Base-by-base conservation (phyloP, 2,113 vertebrate genomes). In the Prolemur simus region DNA sequence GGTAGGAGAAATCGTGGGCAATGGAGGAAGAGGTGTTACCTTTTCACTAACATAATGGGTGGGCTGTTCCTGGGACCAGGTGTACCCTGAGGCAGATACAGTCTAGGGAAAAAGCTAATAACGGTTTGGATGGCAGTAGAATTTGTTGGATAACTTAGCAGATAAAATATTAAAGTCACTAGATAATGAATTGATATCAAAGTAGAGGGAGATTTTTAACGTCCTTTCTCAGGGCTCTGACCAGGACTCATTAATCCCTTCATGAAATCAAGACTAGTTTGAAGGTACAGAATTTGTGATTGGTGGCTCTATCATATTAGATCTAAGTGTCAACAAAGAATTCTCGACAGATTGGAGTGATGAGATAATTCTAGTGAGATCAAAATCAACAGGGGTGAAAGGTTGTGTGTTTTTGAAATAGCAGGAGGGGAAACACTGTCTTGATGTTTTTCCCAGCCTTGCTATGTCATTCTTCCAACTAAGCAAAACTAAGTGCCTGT, bases 101-200 rank as follows among this genome's bases (percentile, higher is more conserved):
- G 5, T 74, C 64, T 83, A 47, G 42, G 27, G 81, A 4, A 52
- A 90, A 74, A 81, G 25, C 17, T 37, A 69, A 54, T 9, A 25
- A 49, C 42, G 78, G 23, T 32, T n/a, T 77, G 21, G 58, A 23
- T 60, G n/a, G 32, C 47, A 69, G 49, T 27, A 47, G 39, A 83
- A 56, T 78, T 63, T 42, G 27, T 34, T 63, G 45, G 42, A 45
- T 34, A 76, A 66, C 25, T 7, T 83, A 76, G 76, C 71, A 13
- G 54, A 34, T 73, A 45, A 95, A 80, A 77, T 54, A 52, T 45
- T 20, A 45, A 92, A 10, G 32, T 86, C 81, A 86, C 86, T 82
- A 86, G 54, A 73, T 76, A 88, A 93, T 93, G 82, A 86, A 71
- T 71, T 64, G 29, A 78, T 54, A 54, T 66, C 87, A 54, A 74